phyloP scores from a whole-genome alignment of 2,888 invertebrate genomes.

The Brachynemurus nebulosus region DNA sequence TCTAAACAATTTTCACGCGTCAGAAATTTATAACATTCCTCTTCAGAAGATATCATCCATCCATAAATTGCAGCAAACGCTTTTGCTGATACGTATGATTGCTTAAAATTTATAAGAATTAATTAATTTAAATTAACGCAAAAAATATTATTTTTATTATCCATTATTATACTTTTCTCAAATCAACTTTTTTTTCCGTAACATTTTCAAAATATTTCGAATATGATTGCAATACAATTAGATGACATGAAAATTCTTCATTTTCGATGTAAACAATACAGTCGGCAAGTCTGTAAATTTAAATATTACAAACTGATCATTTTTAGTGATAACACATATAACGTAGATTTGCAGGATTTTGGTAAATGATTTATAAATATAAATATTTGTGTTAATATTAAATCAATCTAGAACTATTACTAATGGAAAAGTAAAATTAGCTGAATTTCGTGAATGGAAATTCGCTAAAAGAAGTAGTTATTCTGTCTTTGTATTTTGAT shows the following conservation, averaged over 20 bases:
- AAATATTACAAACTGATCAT: constrained; percentile 1
- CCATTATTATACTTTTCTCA: background rate
- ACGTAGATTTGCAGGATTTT: too few species aligned
- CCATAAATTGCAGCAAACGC: constrained; percentile 62
- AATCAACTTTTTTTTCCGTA: constrained; percentile 29
- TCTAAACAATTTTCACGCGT: constrained; percentile 57
- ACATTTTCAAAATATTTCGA: constrained; percentile 46
- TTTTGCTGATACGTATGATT: constrained; percentile 14
- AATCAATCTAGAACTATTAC: too few species aligned
- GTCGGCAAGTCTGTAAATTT: constrained; percentile 46
- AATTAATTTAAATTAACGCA: too few species aligned
- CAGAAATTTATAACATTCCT: constrained; percentile 47
- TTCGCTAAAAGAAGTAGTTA: too few species aligned
- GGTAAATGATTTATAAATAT: too few species aligned
- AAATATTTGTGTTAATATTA: too few species aligned
- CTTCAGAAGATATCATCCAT: constrained; percentile 60
- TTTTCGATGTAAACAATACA: constrained; percentile 47
- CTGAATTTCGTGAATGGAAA: too few species aligned
- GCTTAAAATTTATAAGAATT: constrained; percentile 21
- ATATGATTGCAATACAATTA: constrained; percentile 53
- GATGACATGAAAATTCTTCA: constrained; percentile 54
- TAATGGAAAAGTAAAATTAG: too few species aligned
- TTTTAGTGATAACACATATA: too few species aligned
- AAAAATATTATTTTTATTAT: background rate
- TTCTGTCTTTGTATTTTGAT: too few species aligned